Base-by-base conservation (phyloP, 2,888 invertebrate species). In the Caenorhabditis panamensis region DNA sequence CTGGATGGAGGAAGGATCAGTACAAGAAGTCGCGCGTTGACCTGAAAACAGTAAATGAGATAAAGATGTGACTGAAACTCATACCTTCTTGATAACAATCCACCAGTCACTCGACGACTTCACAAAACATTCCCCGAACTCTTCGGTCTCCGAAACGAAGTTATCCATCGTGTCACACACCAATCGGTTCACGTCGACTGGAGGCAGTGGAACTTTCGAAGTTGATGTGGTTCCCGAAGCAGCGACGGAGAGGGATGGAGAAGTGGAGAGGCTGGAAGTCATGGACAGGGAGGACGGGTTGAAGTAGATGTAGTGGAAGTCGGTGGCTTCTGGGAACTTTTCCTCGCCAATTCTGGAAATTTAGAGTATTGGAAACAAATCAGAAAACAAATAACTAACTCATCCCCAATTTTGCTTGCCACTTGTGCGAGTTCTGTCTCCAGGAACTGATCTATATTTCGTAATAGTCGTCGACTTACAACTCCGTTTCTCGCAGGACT, bases 231-330 rank as follows among this genome's bases (percentile, higher is more conserved):
- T 67, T 54, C 54, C 72, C 20, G 79, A 79, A 26, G 72, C 58
- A 6, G 67, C 59, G 3, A 75, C 66, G 20, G 75, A 66, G 16
- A 79, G 64, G 1, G 61, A 2, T 20, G 67, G 72, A 31, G 72
- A 66, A 13, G 69, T 66, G n/a, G 72, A 73, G 11, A 86, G 72
- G 11, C 86, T 86, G 18, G 89, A 88, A 1, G 86, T 84, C 67
- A 90, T 79, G 20, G 86, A 86, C 26, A 89, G 76, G 2, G 87
- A 87, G 20, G 87, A 86, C 8, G 89, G 89, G 61, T 90, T 90
- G 86, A 82, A 90, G 78, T 90, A 90, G 37, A 90, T 88, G 82
- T 88, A 90, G 64, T 90, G 89, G 77, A 88, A 90, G 44, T 84
- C 86, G 11, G 79, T 79, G 20, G 71, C 68, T 66, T 82, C 63